phyloP scores from a whole-genome alignment of 2,113 vertebrate genomes.

The Neogale vison region DNA sequence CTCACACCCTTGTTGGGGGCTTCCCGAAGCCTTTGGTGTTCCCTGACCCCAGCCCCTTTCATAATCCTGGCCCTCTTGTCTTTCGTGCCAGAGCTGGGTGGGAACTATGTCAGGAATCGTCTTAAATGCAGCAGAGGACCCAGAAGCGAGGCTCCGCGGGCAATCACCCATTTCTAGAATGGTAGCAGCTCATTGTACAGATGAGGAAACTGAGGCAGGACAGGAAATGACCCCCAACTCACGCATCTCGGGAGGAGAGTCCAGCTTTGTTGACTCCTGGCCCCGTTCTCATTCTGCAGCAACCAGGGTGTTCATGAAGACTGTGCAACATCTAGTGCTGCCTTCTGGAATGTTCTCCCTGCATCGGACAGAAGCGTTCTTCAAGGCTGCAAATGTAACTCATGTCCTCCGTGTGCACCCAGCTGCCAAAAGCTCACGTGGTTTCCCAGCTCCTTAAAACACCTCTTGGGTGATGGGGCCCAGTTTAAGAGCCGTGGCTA shows the following conservation, averaged over 20 bases:
- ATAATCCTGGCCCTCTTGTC: slow-evolving; percentile 59
- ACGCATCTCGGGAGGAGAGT: neutral
- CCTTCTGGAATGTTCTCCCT: neutral
- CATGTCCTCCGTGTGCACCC: neutral
- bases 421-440: neutral
- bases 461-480: neutral
- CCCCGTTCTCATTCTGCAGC: neutral
- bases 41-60: slow-evolving; percentile 68
- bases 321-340: rapidly evolving
- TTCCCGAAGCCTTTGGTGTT: slow-evolving; percentile 60
- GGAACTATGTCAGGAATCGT: slow-evolving; percentile 60
- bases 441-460: neutral
- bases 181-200: neutral
- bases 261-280: neutral
- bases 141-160: neutral
- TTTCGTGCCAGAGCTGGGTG: slow-evolving; percentile 56
- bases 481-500: neutral
- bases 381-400: neutral
- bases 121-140: neutral
- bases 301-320: neutral
- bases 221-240: neutral
- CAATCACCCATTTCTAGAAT: neutral
- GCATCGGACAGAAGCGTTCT: neutral
- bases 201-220: slow-evolving; percentile 58
- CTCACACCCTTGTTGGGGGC: slow-evolving; percentile 65